Evolutionary conservation across 2,113 vertebrate genomes (phyloP), one percentile per base, ranked within the genome.

Genomic region (Crocuta crocuta): DNA sequence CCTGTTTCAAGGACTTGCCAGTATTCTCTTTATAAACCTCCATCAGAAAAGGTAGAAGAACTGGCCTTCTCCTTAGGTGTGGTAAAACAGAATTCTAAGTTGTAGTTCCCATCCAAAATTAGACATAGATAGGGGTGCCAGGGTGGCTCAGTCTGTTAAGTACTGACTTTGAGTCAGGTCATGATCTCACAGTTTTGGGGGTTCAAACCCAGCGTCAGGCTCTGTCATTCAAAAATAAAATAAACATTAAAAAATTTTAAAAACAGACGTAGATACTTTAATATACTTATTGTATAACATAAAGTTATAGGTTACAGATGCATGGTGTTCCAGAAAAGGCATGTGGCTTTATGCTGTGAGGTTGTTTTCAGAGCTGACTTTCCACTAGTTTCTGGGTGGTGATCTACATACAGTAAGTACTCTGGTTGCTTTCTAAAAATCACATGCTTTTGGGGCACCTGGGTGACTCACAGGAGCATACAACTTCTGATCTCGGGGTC

Each of bases 381-480:
- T 79, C 28, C 76, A 12, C 31, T n/a, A 21, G n/a, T 76, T 80
- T 33, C 86, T 83, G 43, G 74, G 86, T 45, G 10, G 43, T 50
- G 21, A 7, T 39, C 48, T 71, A 68, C 61, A 9, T 71, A 68
- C 61, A 11, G 0, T 55, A 26, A 24, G 33, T 76, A 9, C 48
- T 45, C 43, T 55, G 58, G 35, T 80, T 63, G 39, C 88, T 95
- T 97, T 89, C 74, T 83, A 68, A 94, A 88, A 86, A 53, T 53
- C 94, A 92, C 61, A 21, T 10, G 2, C n/a, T 79, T 86, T 96
- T 78, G 26, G 24, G 74, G 26, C 13, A 16, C 43, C 74, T 48
- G 13, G 24, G 26, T 78, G 43, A 15, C 26, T 78, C 74, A 45
- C 26, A 48, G 43, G 73, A 76, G 26, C 43, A 28, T 45, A 24